Evolutionary conservation across 1,140 invertebrate genomes (phyloP).

Genomic region (Luehdorfia chinensis): DNA sequence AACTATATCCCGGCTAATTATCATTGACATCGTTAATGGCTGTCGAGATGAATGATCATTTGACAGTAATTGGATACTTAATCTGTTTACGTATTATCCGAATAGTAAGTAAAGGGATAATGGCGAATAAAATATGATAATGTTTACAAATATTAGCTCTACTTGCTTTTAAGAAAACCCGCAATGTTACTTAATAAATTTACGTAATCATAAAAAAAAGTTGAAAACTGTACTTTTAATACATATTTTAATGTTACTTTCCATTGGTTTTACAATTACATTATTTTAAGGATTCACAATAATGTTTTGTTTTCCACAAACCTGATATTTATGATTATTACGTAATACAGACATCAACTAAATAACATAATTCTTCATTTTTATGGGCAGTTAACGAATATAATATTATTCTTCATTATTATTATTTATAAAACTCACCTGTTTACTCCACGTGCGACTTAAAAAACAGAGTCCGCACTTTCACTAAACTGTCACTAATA

Average conservation of each 20-base stretch:
- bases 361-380: too few relatives aligned
- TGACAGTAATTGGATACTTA: constrained; percentile 9
- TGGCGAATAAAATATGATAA: neutral
- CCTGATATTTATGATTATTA: too few relatives aligned
- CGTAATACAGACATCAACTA: too few relatives aligned
- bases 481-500: constrained; percentile 26
- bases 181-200: neutral
- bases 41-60: constrained; percentile 3
- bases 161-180: neutral
- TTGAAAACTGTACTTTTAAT: too few relatives aligned
- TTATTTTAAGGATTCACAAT: too few relatives aligned
- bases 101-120: neutral
- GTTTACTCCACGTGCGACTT: constrained; percentile 25
- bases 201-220: constrained; percentile 2
- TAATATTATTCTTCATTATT: too few relatives aligned
- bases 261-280: too few relatives aligned
- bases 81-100: constrained; percentile 9
- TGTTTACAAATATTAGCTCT: neutral
- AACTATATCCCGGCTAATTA: neutral
- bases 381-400: too few relatives aligned
- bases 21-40: constrained; percentile 2
- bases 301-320: too few relatives aligned
- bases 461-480: constrained; percentile 27
- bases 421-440: constrained; percentile 24
- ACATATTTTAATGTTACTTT: too few relatives aligned